These are phyloP conservation scores for Pachyrhynchus sulphureomaculatus DNA, from an alignment of 1,140 invertebrate species.

Conservation along the genomic window DNA sequence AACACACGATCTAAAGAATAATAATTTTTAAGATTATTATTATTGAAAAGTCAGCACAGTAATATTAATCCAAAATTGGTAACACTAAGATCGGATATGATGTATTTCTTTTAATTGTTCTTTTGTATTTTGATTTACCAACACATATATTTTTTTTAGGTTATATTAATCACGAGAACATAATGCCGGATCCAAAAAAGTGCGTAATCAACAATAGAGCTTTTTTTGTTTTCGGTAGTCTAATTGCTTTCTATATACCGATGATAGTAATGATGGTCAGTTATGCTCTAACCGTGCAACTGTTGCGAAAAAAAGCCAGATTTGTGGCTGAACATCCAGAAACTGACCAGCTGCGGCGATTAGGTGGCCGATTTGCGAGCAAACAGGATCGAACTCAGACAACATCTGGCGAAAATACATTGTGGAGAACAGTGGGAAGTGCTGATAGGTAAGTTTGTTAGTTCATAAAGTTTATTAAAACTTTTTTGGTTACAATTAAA, in stretches of 20 bases:
- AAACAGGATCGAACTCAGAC: constrained; percentile 54
- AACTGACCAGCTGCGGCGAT: constrained; percentile 59
- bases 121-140: too few species aligned
- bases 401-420: constrained; percentile 47
- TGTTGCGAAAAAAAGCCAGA: constrained; percentile 72
- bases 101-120: too few species aligned
- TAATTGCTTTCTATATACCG: constrained; percentile 91
- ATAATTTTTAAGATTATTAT: too few species aligned
- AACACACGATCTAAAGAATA: too few species aligned
- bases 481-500: too few species aligned
- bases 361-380: constrained; percentile 63
- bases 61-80: too few species aligned
- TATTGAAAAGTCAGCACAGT: too few species aligned
- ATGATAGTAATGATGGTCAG: constrained; percentile 90
- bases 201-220: constrained; percentile 86
- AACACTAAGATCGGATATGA: too few species aligned
- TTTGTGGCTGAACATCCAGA: constrained; percentile 65
- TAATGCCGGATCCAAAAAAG: constrained; percentile 70
- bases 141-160: constrained; percentile 59
- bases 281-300: constrained; percentile 83
- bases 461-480: too few species aligned
- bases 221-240: constrained; percentile 85
- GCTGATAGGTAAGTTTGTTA: constrained; percentile 38
- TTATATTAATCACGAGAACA: constrained; percentile 70
- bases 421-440: constrained; percentile 55